Conservation (phyloP, 1,140 invertebrate species). For the Orchestia grillus region DNA sequence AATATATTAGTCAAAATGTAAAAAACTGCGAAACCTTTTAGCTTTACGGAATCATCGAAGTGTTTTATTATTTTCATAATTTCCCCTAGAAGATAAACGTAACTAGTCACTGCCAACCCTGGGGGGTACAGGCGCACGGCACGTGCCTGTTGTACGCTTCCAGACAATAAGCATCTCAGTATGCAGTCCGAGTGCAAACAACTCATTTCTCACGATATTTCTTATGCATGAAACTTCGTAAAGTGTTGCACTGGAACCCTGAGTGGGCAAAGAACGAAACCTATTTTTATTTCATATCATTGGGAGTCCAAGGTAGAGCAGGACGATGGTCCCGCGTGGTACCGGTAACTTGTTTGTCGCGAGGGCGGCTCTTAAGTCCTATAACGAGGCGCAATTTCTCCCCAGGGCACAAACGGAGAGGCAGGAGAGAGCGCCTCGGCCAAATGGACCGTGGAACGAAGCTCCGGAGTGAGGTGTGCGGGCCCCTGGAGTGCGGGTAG, state of each 20-base stretch:
- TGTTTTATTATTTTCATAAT: too few relatives aligned
- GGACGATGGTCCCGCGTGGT: not conserved
- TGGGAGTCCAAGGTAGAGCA: not conserved
- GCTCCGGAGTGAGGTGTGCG: not conserved
- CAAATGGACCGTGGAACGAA: not conserved
- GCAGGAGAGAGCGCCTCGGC: not conserved
- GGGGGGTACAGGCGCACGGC: too few relatives aligned
- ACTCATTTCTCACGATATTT: not conserved
- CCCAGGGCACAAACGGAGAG: not conserved
- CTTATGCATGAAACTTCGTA: not conserved
- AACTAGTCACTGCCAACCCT: too few relatives aligned
- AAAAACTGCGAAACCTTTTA: too few relatives aligned
- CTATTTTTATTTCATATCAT: not conserved
- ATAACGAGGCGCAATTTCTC: constrained; percentile 52
- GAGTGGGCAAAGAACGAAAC: not conserved
- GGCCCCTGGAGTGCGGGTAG: not conserved
- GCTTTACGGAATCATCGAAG: too few relatives aligned
- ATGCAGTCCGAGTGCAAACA: not conserved
- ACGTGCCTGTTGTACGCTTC: too few relatives aligned
- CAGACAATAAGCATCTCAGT: too few relatives aligned
- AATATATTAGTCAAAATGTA: too few relatives aligned
- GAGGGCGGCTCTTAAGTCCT: not conserved
- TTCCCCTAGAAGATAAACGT: too few relatives aligned
- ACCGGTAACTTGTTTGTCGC: constrained; percentile 40
- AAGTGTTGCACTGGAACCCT: not conserved